Percentiles rank a stretch among this genome's conserved stretches.
phyloP scores from a whole-genome alignment of 2,797 vertebrate species.

The Gadopsis bispinosus region DNA sequence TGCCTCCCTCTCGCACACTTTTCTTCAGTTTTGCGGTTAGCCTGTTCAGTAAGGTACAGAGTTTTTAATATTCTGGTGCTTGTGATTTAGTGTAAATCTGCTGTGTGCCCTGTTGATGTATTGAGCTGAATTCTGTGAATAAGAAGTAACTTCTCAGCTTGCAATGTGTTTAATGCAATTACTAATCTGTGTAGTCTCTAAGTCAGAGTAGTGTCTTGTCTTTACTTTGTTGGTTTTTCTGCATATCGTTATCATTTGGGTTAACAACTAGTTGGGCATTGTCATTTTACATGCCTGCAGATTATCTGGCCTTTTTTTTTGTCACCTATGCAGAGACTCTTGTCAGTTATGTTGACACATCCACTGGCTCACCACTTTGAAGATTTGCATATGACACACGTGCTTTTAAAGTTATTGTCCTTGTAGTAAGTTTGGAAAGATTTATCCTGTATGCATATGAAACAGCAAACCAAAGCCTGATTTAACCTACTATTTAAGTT shows the following conservation, averaged over 20 bases:
- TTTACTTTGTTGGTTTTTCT: not conserved
- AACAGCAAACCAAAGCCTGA: not conserved
- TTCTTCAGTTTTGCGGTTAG: slow-evolving; percentile 61
- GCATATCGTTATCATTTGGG: slow-evolving; percentile 19
- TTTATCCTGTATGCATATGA: not conserved
- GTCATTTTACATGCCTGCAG: slow-evolving; percentile 64
- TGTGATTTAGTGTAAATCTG: not conserved
- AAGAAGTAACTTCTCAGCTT: slow-evolving; percentile 1
- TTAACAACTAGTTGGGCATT: slow-evolving; percentile 31
- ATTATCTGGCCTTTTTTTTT: slow-evolving; percentile 68
- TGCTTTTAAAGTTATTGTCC: not conserved
- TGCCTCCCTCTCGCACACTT: slow-evolving; percentile 33
- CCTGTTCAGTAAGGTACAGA: slow-evolving; percentile 45
- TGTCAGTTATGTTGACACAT: slow-evolving; percentile 52
- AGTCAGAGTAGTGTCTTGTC: slow-evolving; percentile 1
- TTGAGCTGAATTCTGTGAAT: not conserved
- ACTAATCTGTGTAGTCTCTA: not conserved
- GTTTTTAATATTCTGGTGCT: slow-evolving; percentile 14
- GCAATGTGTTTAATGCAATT: not conserved
- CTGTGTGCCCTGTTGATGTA: not conserved
- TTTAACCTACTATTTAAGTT: not conserved
- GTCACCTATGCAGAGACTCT: slow-evolving; percentile 69
- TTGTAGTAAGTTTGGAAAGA: not conserved
- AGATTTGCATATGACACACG: not conserved
- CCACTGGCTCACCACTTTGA: slow-evolving; percentile 1